Conservation (phyloP, 2,888 invertebrate genomes). For the Luffia ferchaultella region DNA sequence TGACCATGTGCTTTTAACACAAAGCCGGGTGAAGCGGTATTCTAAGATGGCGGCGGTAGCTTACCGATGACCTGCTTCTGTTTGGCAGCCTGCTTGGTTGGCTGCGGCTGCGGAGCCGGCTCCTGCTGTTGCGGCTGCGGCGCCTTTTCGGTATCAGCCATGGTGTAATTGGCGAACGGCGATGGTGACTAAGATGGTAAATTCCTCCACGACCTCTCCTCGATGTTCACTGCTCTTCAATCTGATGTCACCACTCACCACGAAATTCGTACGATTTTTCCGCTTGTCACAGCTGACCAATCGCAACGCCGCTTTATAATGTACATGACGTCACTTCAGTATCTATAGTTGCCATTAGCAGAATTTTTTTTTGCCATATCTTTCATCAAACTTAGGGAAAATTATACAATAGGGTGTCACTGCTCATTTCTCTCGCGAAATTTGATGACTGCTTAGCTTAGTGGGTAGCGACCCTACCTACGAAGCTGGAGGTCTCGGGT, state of each 20-base stretch:
- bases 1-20: slow-evolving; percentile 48
- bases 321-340: no score
- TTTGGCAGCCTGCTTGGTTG: slow-evolving; percentile 70
- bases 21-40: slow-evolving; percentile 41
- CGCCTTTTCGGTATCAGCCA: slow-evolving; percentile 96
- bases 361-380: no score
- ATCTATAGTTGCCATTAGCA: no score
- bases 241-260: slow-evolving; percentile 43
- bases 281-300: no score
- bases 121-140: slow-evolving; percentile 65
- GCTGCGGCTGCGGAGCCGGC: slow-evolving; percentile 71
- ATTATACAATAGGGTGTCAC: no score
- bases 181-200: slow-evolving; percentile 74
- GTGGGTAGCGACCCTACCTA: no score
- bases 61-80: slow-evolving; percentile 91
- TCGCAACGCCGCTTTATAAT: no score
- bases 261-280: not conserved
- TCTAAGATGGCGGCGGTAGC: slow-evolving; percentile 61
- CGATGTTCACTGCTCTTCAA: slow-evolving; percentile 75
- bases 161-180: slow-evolving; percentile 83
- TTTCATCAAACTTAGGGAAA: no score
- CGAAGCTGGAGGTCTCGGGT: no score
- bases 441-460: no score
- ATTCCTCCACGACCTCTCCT: slow-evolving; percentile 80
- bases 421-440: no score